Evolutionary conservation across 37 sponge, comb jelly and placozoan genomes (phyloP).

Genomic region (Dysidea cf. avara): DNA sequence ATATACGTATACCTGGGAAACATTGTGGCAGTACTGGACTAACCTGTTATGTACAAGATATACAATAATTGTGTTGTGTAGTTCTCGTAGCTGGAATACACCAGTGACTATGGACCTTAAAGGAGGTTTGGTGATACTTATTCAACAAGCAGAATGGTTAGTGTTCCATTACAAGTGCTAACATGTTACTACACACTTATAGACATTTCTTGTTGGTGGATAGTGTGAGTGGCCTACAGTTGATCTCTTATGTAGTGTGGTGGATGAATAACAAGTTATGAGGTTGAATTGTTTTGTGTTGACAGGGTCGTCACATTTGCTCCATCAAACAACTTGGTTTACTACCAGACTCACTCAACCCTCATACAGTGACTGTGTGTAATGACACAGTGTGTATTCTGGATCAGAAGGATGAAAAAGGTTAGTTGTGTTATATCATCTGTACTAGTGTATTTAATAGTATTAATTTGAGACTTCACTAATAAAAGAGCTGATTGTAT

Average conservation of each 20-base stretch:
- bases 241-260: constrained; percentile 83
- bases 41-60: too few relatives aligned
- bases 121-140: constrained; percentile 61
- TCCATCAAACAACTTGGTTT: constrained; percentile 61
- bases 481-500: too few relatives aligned
- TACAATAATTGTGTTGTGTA: too few relatives aligned
- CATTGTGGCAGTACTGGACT: too few relatives aligned
- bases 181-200: neutral
- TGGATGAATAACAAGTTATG: too few relatives aligned
- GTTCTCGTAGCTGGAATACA: constrained; percentile 83
- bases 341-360: constrained; percentile 52
- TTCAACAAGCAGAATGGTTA: constrained; percentile 73
- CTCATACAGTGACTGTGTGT: constrained; percentile 56
- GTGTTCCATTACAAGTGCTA: neutral
- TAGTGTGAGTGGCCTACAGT: constrained; percentile 60
- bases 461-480: too few relatives aligned
- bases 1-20: too few relatives aligned
- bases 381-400: constrained; percentile 78
- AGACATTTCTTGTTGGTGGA: constrained; percentile 84
- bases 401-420: constrained; percentile 80
- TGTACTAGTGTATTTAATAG: too few relatives aligned
- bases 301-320: constrained; percentile 76
- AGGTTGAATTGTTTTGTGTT: too few relatives aligned
- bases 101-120: constrained; percentile 86
- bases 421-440: too few relatives aligned